Base-by-base conservation (phyloP, 2,797 vertebrate genomes). In the Tadarida brasiliensis region DNA sequence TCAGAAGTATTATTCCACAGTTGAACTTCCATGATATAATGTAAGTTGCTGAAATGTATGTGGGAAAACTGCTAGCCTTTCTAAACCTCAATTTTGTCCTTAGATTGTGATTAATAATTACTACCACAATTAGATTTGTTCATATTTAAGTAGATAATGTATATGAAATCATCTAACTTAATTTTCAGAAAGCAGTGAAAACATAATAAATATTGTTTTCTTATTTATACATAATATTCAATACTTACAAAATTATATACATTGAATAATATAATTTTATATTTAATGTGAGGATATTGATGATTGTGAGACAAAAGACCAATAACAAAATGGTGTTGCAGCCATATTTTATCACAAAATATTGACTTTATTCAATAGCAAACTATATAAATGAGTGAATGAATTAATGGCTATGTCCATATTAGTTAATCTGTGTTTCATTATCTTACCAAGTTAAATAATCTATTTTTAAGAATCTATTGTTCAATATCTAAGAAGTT, bases 321-420 rank as follows among this genome's bases (percentile, higher is more conserved):
- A 61, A 49, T 78, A 61, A 80, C 4, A 73, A 87, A 87, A 84
- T 80, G 17, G 30, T 17, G 0, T 59, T 81, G 1, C 11, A 63
- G 63, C 28, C 20, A 81, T 47, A 91, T 61, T 84, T 94, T 76
- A 51, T 87, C 19, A 67, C 4, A 80, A 91, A 90, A 44, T 49
- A 44, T 17, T 71, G 59, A 67, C 65, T 95, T 77, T 77, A 70
- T 77, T 93, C 74, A 33, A 44, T 65, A 80, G 4, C 35, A 67
- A 91, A 71, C 19, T 65, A 7, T 14, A 30, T 44, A 3, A 44
- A 44, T 44, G 39, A 44, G 7, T 44, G 39, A 44, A 44, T 59
- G 5, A 67, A 73, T 82, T 3, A 35, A 77, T 54, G 6, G 44
- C 8, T 11, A 44, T 77, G 5, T 35, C 16, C 4, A 39, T 77